phyloP scores from a whole-genome alignment of 1,140 invertebrate species.

The Drosophila sechellia region DNA sequence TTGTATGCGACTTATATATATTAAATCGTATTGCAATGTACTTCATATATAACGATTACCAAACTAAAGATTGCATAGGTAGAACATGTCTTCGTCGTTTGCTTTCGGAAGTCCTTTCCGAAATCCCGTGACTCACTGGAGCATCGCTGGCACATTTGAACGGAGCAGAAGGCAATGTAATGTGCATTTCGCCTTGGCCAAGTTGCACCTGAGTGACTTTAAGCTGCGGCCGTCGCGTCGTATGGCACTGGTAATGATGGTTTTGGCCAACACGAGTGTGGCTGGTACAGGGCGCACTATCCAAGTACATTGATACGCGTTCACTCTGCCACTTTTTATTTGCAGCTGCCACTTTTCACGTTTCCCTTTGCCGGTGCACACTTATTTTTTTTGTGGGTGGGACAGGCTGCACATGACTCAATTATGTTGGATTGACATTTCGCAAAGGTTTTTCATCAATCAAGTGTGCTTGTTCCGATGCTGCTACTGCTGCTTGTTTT shows the following conservation, averaged over 20 bases:
- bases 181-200: conserved; percentile 39
- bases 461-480: conserved; percentile 66
- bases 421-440: conserved; percentile 80
- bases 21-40: no score
- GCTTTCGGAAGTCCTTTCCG: neutral
- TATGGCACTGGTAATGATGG: conserved; percentile 69
- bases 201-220: conserved; percentile 60
- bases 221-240: conserved; percentile 57
- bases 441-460: conserved; percentile 74
- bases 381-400: conserved; percentile 11
- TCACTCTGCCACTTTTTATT: conserved; percentile 51
- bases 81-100: neutral
- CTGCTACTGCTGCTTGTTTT: conserved; percentile 34
- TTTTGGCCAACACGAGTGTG: conserved; percentile 49
- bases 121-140: conserved; percentile 34
- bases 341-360: conserved; percentile 42
- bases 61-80: neutral
- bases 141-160: conserved; percentile 24
- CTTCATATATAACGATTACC: no score
- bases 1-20: no score
- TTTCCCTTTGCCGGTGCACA: conserved; percentile 20
- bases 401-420: conserved; percentile 52
- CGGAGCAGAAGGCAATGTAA: conserved; percentile 26
- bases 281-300: conserved; percentile 23
- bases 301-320: conserved; percentile 24